These are phyloP conservation scores for Micromussa lordhowensis DNA, from an alignment of 92 coral and sea anemone species.

Conservation along the genomic window DNA sequence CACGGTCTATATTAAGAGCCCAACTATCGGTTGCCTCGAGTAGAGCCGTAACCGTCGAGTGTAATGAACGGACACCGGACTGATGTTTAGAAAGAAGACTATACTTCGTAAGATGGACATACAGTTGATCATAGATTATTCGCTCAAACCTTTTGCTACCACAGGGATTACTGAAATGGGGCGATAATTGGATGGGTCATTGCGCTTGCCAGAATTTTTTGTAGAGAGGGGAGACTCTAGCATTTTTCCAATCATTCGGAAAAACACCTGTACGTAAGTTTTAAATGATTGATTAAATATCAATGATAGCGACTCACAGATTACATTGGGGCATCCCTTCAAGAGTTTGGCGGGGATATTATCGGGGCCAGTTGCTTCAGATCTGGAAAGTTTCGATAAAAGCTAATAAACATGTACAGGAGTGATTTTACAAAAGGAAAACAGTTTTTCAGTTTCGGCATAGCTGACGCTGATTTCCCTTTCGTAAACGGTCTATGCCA, in stretches of 20 bases:
- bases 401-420: neutral
- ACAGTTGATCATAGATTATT: neutral
- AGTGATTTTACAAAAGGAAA: neutral
- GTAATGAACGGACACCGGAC: neutral
- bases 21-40: neutral
- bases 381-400: neutral
- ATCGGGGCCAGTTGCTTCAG: neutral
- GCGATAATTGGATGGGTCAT: neutral
- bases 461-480: too few species aligned
- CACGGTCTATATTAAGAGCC: neutral
- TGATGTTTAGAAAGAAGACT: neutral
- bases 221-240: neutral
- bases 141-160: neutral
- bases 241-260: neutral
- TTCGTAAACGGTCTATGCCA: too few species aligned
- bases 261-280: neutral
- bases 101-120: neutral
- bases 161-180: neutral
- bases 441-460: neutral
- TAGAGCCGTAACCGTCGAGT: too few species aligned
- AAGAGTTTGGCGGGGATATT: too few species aligned
- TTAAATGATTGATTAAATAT: too few species aligned
- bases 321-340: too few species aligned
- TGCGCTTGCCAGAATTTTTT: neutral
- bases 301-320: too few species aligned